Percentiles rank a stretch among this genome's conserved stretches.
phyloP scores from a whole-genome alignment of 2,888 invertebrate species.

The Cantharis rustica region DNA sequence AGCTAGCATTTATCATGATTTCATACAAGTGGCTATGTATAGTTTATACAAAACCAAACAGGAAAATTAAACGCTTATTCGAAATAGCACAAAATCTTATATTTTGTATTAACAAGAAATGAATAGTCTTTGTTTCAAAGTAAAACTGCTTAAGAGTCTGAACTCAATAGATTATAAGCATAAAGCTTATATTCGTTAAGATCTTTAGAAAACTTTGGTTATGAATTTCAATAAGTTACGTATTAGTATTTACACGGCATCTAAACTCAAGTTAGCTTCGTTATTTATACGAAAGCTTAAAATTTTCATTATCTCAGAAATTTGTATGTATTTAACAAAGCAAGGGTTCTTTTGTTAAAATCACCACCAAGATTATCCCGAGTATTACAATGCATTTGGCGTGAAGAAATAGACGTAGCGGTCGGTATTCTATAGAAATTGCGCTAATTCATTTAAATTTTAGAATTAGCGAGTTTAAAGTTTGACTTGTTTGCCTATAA shows the following conservation, averaged over 20 bases:
- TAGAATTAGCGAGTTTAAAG: slow-evolving; percentile 19
- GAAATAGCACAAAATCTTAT: slow-evolving; percentile 30
- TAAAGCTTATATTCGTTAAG: slow-evolving; percentile 46
- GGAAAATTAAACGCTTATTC: slow-evolving; percentile 21
- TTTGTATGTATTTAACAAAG: slow-evolving; percentile 48
- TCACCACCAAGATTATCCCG: slow-evolving; percentile 27
- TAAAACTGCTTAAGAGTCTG: slow-evolving; percentile 45
- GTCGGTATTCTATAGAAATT: slow-evolving; percentile 23
- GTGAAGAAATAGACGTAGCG: slow-evolving; percentile 16
- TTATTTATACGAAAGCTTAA: slow-evolving; percentile 49
- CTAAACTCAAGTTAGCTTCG: slow-evolving; percentile 43
- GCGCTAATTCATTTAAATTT: slow-evolving; percentile 24
- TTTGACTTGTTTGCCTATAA: neutral
- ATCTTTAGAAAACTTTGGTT: slow-evolving; percentile 44
- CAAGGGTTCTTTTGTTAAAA: slow-evolving; percentile 30
- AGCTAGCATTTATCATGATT: slow-evolving; percentile 36
- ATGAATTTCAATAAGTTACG: slow-evolving; percentile 54
- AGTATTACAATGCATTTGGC: slow-evolving; percentile 25
- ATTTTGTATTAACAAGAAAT: slow-evolving; percentile 48
- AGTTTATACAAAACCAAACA: neutral
- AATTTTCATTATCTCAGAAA: slow-evolving; percentile 46
- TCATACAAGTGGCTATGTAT: slow-evolving; percentile 28
- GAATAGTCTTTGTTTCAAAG: slow-evolving; percentile 50
- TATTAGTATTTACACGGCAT: slow-evolving; percentile 51
- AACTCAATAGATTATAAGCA: slow-evolving; percentile 45